Base-by-base conservation (phyloP, 2,888 invertebrate species). In the Limnephilus rhombicus region DNA sequence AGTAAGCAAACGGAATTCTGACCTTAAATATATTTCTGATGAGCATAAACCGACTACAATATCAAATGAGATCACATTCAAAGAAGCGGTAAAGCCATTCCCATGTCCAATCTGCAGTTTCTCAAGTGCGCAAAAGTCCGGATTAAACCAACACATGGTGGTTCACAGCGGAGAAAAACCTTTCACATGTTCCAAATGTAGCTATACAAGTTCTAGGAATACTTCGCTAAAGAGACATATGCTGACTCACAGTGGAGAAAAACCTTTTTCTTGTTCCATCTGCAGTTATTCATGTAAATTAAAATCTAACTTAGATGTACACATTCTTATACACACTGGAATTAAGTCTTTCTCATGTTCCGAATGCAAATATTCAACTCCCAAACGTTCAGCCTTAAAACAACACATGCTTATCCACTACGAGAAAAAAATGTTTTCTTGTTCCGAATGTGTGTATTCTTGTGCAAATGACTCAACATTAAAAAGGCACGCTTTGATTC, bases 151-250 rank as follows among this genome's bases (percentile, higher is more conserved):
- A 11, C 90, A 90, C 82, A 90, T 82, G n/a, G 13, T 45, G 15
- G 31, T 34, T 45, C 82, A 45, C 15, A 82, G 24, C 49, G 82
- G 82, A 12, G 90, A 83, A 49, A 90, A 53, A 24, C 83, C 90
- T 15, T 82, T 37, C 49, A 34, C 34, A 3, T 90, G 90, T 49
- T 31, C 31, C 12, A 18, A 53, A 83, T 90, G 90, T n/a, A 24
- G 82, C 24, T 82, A 90, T 1, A n/a, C 24, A 9, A 83, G 82
- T 53, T n/a, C 49, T 4, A 18, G 34, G 3, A 45, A 29, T 34
- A 89, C 80, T 9, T 80, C 80, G 11, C 82, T 89, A n/a, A 80
- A 45, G n/a, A 89, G 24, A 12, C 89, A 89, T 45, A 80, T 80
- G 37, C 41, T 31, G 9, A 89, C 11, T 24, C 68, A 68, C 68